These are phyloP conservation scores for Morelia viridis DNA, from an alignment of 2,797 vertebrate genomes.

Conservation along the genomic window DNA sequence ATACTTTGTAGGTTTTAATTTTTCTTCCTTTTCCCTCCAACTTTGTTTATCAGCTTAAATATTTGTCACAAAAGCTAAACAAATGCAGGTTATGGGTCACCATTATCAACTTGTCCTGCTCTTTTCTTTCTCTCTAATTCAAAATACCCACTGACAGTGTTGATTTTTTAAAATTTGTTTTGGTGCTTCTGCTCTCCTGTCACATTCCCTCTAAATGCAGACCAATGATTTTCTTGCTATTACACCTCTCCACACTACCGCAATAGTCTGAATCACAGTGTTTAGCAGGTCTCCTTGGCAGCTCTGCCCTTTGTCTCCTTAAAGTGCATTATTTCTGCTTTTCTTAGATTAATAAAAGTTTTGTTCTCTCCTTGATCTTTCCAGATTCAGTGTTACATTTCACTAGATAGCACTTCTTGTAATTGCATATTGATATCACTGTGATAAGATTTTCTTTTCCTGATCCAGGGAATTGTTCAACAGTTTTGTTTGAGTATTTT, in stretches of 20 bases:
- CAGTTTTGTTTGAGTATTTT: neutral
- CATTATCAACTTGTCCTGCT: neutral
- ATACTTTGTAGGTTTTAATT: conserved; percentile 46
- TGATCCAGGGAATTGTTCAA: neutral
- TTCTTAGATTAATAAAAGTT: conserved; percentile 2
- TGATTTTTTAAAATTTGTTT: conserved; percentile 27
- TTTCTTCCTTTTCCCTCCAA: conserved; percentile 16
- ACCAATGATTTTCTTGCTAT: neutral
- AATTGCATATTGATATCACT: conserved; percentile 7
- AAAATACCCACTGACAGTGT: conserved; percentile 17
- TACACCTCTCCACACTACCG: neutral
- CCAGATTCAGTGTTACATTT: neutral
- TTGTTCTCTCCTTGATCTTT: conserved; percentile 1
- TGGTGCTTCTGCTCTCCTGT: neutral
- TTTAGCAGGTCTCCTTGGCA: conserved; percentile 21
- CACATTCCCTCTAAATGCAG: conserved; percentile 25
- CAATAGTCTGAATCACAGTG: neutral
- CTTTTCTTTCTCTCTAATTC: neutral
- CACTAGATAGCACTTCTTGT: conserved; percentile 24
- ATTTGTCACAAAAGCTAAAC: neutral
- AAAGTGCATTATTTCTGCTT: neutral
- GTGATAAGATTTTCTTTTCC: neutral
- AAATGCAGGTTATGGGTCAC: neutral
- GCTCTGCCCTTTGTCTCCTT: neutral
- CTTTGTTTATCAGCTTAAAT: conserved; percentile 23